phyloP scores from a whole-genome alignment of 2,113 vertebrate species.

The Phoxinus phoxinus region DNA sequence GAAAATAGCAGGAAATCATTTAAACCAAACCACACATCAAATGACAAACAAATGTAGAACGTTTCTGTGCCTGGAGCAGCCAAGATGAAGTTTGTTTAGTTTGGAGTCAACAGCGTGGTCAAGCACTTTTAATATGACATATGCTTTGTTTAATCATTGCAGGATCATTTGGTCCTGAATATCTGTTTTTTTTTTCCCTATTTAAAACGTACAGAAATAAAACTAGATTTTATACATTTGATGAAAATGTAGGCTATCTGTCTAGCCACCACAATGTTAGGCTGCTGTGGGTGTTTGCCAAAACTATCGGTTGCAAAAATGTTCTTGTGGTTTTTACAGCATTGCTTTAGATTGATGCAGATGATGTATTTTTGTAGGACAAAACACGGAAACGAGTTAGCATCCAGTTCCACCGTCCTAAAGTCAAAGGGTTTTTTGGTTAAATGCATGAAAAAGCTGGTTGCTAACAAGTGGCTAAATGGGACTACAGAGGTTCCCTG shows the following conservation, averaged over 20 bases:
- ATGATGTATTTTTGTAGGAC: not conserved
- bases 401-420: not conserved
- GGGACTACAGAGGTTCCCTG: not conserved
- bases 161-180: not conserved
- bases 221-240: not conserved
- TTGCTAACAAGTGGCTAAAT: not conserved
- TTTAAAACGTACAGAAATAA: not conserved
- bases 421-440: not conserved
- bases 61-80: not conserved
- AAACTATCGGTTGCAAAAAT: not conserved
- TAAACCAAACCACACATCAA: constrained; percentile 7
- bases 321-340: not conserved
- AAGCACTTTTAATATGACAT: not conserved
- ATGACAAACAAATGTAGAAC: constrained; percentile 7
- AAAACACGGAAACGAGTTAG: not conserved
- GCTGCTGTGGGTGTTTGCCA: not conserved
- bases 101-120: not conserved
- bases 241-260: not conserved
- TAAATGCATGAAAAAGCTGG: not conserved
- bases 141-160: not conserved
- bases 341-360: not conserved
- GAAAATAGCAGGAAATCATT: not conserved
- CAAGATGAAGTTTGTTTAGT: not conserved
- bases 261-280: not conserved
- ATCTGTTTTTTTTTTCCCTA: not conserved